Percentiles rank a stretch among this genome's conserved stretches.
Conservation (phyloP, 2,888 invertebrate species). For the Sarcophaga carnaria region DNA sequence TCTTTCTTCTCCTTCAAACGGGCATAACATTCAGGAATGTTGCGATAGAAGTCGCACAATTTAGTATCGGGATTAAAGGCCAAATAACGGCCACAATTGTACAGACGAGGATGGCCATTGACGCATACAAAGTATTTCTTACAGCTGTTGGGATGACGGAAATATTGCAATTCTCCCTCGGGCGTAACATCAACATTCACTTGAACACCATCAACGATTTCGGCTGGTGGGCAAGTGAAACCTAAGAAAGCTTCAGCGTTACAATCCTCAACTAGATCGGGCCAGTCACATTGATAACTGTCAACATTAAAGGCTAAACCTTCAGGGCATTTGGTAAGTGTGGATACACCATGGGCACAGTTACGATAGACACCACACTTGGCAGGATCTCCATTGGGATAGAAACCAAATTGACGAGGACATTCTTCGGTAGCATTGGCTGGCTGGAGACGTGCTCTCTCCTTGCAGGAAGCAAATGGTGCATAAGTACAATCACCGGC, state of each 20-base stretch:
- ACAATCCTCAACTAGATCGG: conserved; percentile 90
- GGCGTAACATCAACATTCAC: conserved; percentile 76
- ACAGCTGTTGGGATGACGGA: conserved; percentile 86
- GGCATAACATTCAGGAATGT: conserved; percentile 79
- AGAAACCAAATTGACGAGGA: conserved; percentile 85
- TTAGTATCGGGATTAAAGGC: conserved; percentile 90
- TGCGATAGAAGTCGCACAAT: conserved; percentile 85
- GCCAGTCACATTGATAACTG: conserved; percentile 92
- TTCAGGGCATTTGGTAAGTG: conserved; percentile 90
- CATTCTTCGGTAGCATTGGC: conserved; percentile 87
- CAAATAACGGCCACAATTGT: conserved; percentile 89
- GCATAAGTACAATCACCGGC: conserved; percentile 91
- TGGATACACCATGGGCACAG: conserved; percentile 90
- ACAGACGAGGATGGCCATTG: conserved; percentile 87
- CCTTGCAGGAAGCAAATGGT: conserved; percentile 89
- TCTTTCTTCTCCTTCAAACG: conserved; percentile 74
- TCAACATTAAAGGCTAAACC: conserved; percentile 90
- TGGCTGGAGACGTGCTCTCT: conserved; percentile 85
- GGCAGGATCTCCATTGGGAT: conserved; percentile 85
- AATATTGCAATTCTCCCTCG: conserved; percentile 80
- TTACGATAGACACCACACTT: conserved; percentile 91
- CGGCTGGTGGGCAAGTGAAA: conserved; percentile 86
- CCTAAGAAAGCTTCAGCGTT: conserved; percentile 90
- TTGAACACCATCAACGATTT: conserved; percentile 75
- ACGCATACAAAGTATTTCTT: conserved; percentile 92